Conservation (phyloP, 2,113 vertebrate species). For the Lipotes vexillifer region DNA sequence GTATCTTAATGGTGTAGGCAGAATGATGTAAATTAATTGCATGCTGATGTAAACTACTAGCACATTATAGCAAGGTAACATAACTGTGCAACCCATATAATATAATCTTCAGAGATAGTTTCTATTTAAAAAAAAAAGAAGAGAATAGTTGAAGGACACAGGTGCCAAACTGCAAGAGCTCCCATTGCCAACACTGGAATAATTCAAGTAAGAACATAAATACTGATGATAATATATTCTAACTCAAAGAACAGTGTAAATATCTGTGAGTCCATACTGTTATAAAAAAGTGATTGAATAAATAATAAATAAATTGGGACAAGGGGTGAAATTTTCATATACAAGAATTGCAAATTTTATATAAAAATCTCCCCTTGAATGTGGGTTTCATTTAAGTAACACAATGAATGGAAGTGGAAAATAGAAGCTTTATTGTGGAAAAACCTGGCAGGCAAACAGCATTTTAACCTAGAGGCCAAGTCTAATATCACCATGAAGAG, state of each 20-base stretch:
- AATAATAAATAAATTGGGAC: background rate
- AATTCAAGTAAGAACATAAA: background rate
- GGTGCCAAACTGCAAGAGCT: background rate
- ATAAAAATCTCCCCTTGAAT: fast-evolving
- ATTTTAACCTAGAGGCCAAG: background rate
- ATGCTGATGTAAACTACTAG: background rate
- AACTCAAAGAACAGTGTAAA: background rate
- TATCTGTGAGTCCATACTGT: background rate
- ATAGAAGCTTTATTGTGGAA: background rate
- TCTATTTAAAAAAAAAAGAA: background rate
- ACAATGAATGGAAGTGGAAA: background rate
- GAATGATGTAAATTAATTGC: background rate
- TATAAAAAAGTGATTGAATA: background rate
- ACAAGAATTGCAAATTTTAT: background rate
- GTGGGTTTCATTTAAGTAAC: background rate
- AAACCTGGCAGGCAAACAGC: background rate
- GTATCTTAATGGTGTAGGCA: background rate
- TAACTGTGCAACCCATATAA: background rate
- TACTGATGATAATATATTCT: background rate
- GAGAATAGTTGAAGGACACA: background rate
- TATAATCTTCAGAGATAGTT: background rate
- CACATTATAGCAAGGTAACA: background rate
- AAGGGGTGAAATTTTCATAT: background rate
- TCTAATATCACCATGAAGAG: background rate
- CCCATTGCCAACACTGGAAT: background rate